These are phyloP conservation scores for Enteromius fasciolatus DNA, from an alignment of 2,797 vertebrate genomes.

Conservation along the genomic window DNA sequence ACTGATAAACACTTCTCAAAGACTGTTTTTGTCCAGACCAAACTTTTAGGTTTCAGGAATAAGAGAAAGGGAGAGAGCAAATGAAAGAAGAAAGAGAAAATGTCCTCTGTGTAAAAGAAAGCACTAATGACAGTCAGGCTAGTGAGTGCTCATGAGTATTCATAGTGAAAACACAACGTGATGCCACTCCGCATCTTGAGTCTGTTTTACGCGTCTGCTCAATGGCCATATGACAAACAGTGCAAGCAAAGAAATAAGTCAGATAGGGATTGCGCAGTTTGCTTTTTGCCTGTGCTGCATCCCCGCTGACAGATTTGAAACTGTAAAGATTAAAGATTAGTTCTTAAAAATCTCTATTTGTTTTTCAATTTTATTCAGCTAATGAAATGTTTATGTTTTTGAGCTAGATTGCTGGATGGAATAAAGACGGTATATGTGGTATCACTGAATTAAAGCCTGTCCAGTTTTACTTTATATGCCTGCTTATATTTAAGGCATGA, in stretches of 20 bases:
- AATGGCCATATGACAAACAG: constrained; percentile 59
- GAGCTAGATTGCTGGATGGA: not conserved
- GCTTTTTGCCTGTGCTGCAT: constrained; percentile 56
- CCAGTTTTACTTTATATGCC: not conserved
- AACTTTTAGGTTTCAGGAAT: constrained; percentile 51
- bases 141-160: not conserved
- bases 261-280: constrained; percentile 76
- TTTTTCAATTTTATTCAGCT: not conserved
- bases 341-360: not conserved
- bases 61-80: constrained; percentile 34
- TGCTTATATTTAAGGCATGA: not conserved
- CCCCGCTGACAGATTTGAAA: constrained; percentile 44
- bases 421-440: not conserved
- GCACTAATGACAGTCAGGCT: constrained; percentile 42
- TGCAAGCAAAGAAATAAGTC: constrained; percentile 73
- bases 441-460: too few relatives aligned
- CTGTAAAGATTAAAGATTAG: not conserved
- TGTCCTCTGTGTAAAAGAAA: constrained; percentile 46
- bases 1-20: constrained; percentile 68
- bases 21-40: constrained; percentile 59
- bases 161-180: not conserved
- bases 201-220: not conserved
- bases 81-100: constrained; percentile 30
- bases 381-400: not conserved
- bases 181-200: not conserved